phyloP scores from a whole-genome alignment of 2,113 vertebrate genomes.

The Notarius quadriscutis region DNA sequence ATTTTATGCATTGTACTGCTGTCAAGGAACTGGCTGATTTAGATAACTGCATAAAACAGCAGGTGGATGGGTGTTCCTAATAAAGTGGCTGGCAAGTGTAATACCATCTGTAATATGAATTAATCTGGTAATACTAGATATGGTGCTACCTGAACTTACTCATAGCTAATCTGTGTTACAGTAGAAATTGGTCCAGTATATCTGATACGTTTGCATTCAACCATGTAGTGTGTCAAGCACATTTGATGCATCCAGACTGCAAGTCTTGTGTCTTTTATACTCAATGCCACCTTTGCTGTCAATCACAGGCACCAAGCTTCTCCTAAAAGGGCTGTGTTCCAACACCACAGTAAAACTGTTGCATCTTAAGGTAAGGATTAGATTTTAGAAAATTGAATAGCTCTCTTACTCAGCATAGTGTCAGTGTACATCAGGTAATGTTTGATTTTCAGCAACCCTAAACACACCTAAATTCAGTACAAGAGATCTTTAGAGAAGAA shows the following conservation, averaged over 20 bases:
- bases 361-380: slow-evolving; percentile 85
- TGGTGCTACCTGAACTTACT: not conserved
- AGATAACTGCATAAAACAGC: too few relatives aligned
- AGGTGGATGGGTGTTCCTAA: too few relatives aligned
- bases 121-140: not conserved
- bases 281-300: not conserved
- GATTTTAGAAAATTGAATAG: not conserved
- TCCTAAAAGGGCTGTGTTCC: slow-evolving; percentile 82
- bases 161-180: not conserved
- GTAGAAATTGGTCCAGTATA: not conserved
- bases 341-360: slow-evolving; percentile 81
- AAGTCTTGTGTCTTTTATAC: not conserved
- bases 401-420: not conserved
- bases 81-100: not conserved
- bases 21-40: too few relatives aligned
- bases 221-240: not conserved
- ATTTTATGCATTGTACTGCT: too few relatives aligned
- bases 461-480: not conserved
- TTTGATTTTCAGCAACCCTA: not conserved
- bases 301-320: slow-evolving; percentile 74
- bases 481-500: not conserved
- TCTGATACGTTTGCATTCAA: not conserved
- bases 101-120: not conserved
- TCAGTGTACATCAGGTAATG: not conserved
- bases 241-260: not conserved